Percentiles rank a stretch among this genome's conserved stretches.
phyloP scores from a whole-genome alignment of 2,888 invertebrate genomes.

The Torymus tubicola region DNA sequence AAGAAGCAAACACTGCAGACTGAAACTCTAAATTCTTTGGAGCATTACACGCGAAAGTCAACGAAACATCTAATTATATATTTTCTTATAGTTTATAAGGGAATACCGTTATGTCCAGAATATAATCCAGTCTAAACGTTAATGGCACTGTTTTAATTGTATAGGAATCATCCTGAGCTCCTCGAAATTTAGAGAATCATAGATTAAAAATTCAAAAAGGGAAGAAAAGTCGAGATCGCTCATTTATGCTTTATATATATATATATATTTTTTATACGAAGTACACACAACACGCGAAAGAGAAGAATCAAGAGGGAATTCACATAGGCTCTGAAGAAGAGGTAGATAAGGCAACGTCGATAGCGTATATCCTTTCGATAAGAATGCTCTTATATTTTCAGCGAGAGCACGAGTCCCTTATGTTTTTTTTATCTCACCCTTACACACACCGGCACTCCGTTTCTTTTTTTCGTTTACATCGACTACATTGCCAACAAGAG shows the following conservation, averaged over 20 bases:
- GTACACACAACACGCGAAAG: slow-evolving; percentile 18
- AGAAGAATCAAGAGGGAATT: slow-evolving; percentile 34
- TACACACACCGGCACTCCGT: neutral
- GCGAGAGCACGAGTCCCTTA: slow-evolving; percentile 41
- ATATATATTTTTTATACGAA: neutral
- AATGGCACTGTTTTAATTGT: neutral
- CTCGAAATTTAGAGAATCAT: neutral
- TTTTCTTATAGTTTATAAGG: no score
- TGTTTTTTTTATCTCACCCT: slow-evolving; percentile 6
- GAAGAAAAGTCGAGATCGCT: slow-evolving; percentile 2
- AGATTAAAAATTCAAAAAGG: no score
- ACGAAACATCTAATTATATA: no score
- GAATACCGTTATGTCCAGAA: no score
- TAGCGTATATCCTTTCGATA: slow-evolving; percentile 46
- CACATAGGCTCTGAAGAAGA: slow-evolving; percentile 49
- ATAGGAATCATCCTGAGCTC: neutral
- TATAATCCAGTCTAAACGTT: no score
- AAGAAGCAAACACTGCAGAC: neutral
- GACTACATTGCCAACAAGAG: neutral
- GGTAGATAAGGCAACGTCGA: slow-evolving; percentile 56
- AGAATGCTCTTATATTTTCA: slow-evolving; percentile 33
- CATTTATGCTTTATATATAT: slow-evolving; percentile 4
- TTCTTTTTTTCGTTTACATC: neutral
- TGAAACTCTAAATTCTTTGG: neutral
- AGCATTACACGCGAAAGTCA: no score